Percentiles rank a stretch among this genome's conserved stretches.
Conservation (phyloP, 2,888 invertebrate species). For the Drosophila melanocephala region DNA sequence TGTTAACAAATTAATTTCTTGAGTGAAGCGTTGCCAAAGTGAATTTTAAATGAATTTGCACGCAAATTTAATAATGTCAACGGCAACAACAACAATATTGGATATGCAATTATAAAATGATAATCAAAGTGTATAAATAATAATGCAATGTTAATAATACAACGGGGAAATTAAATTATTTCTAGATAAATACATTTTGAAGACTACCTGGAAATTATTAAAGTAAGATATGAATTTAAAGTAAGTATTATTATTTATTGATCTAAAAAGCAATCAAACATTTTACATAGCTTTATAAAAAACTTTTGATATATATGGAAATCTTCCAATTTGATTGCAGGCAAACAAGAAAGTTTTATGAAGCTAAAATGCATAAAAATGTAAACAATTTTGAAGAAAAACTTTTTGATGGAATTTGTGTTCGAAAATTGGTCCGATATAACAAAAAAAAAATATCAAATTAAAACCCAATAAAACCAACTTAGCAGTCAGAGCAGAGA, state of each 20-base stretch:
- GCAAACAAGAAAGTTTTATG: slow-evolving; percentile 45
- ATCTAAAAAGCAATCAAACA: neutral
- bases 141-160: neutral
- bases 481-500: slow-evolving; percentile 14
- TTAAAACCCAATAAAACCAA: slow-evolving; percentile 65
- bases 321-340: neutral
- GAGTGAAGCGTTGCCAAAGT: slow-evolving; percentile 17
- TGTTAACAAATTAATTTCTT: neutral
- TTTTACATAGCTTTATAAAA: neutral
- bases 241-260: slow-evolving; percentile 26
- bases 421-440: slow-evolving; percentile 34
- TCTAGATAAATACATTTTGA: neutral
- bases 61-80: slow-evolving; percentile 2
- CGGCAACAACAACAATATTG: neutral
- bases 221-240: slow-evolving; percentile 6
- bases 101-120: neutral
- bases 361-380: slow-evolving; percentile 58
- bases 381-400: slow-evolving; percentile 40
- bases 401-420: slow-evolving; percentile 44
- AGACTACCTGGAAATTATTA: neutral
- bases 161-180: neutral
- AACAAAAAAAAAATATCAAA: slow-evolving; percentile 62
- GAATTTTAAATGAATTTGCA: slow-evolving; percentile 24
- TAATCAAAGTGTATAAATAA: neutral
- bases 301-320: neutral